Percentiles rank a stretch among this genome's conserved stretches.
These are phyloP conservation scores for Oncorhynchus masou DNA, from an alignment of 2,113 vertebrate species.

Conservation along the genomic window DNA sequence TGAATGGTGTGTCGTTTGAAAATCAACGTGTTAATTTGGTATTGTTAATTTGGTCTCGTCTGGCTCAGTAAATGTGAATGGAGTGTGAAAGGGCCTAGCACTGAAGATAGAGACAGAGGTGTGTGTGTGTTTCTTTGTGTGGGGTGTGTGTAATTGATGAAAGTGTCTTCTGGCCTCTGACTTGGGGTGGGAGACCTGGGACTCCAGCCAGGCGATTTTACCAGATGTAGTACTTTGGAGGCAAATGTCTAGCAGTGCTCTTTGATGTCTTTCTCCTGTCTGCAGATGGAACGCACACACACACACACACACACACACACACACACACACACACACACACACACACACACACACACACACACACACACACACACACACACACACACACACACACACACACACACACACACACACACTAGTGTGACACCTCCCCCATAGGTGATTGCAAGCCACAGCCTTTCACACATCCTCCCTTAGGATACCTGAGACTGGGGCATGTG, in stretches of 20 bases:
- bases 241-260: conserved; percentile 41
- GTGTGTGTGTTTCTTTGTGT: conserved; percentile 12
- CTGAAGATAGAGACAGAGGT: neutral
- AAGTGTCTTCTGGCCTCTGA: conserved; percentile 35
- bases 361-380: neutral
- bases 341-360: neutral
- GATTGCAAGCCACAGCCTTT: neutral
- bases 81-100: conserved; percentile 7
- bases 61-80: conserved; percentile 41
- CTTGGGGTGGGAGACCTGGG: conserved; percentile 45
- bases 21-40: conserved; percentile 60
- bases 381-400: neutral
- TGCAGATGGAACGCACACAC: too few species aligned
- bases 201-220: conserved; percentile 44
- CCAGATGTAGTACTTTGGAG: conserved; percentile 50
- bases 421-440: neutral
- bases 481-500: neutral
- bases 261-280: conserved; percentile 31
- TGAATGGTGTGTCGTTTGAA: conserved; percentile 20
- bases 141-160: conserved; percentile 9
- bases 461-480: neutral
- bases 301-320: too few species aligned
- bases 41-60: conserved; percentile 61
- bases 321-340: too few species aligned
- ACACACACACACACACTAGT: neutral